Percentiles rank a stretch among this genome's conserved stretches.
These are phyloP conservation scores for Parnassius orleans DNA, from an alignment of 2,888 invertebrate genomes.

Conservation along the genomic window DNA sequence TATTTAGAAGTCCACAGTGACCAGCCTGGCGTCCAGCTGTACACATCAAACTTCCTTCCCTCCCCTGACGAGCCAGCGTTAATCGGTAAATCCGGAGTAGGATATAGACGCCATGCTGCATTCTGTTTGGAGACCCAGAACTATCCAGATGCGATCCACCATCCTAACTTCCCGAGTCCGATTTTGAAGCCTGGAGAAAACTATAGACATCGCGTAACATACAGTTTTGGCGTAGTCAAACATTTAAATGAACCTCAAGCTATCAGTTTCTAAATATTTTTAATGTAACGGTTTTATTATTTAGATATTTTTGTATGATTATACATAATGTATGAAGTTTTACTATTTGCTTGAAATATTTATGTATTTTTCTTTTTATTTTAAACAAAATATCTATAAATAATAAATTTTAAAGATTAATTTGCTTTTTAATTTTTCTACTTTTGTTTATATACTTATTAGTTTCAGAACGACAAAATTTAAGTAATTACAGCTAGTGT, in stretches of 20 bases:
- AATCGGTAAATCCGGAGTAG: conserved; percentile 57
- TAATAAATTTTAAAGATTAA: too few species aligned
- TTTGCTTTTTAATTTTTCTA: too few species aligned
- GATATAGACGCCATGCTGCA: conserved; percentile 88
- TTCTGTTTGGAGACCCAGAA: conserved; percentile 96
- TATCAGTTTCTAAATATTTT: background rate
- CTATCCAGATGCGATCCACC: conserved; percentile 93
- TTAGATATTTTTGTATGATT: too few species aligned
- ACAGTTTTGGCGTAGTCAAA: conserved; percentile 82
- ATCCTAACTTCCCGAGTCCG: conserved; percentile 86
- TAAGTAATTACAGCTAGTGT: too few species aligned
- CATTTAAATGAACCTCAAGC: conserved; percentile 4
- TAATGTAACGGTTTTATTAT: background rate
- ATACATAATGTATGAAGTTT: too few species aligned
- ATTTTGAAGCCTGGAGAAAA: conserved; percentile 85
- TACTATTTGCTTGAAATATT: too few species aligned
- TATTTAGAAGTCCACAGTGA: conserved; percentile 89
- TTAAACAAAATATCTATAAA: too few species aligned
- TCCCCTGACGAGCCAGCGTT: conserved; percentile 61
- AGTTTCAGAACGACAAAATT: too few species aligned
- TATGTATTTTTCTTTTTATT: too few species aligned
- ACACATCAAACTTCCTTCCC: conserved; percentile 89
- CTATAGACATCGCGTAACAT: conserved; percentile 86
- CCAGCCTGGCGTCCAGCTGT: conserved; percentile 95
- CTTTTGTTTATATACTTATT: too few species aligned